These are phyloP conservation scores for Pediacus dermestoides DNA, from an alignment of 2,888 invertebrate genomes.

Conservation along the genomic window DNA sequence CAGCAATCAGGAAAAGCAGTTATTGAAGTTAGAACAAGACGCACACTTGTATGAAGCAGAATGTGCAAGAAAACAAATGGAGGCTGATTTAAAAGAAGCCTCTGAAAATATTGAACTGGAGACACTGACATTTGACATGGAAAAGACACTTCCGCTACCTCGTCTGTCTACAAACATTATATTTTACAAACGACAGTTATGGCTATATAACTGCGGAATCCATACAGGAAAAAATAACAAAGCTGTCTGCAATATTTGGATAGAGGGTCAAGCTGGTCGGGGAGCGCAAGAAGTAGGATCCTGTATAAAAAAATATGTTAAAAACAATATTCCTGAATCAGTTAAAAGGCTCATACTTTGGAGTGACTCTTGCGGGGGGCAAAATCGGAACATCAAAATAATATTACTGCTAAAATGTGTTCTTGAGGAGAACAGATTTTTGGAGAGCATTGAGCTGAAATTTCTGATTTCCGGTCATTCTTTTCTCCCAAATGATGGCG, in stretches of 20 bases:
- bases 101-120: slow-evolving; percentile 30
- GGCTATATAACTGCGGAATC: slow-evolving; percentile 30
- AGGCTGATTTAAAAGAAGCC: slow-evolving; percentile 13
- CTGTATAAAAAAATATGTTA: slow-evolving; percentile 23
- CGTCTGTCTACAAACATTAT: slow-evolving; percentile 23
- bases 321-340: slow-evolving; percentile 14
- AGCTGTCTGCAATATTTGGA: slow-evolving; percentile 21
- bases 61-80: slow-evolving; percentile 13
- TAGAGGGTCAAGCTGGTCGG: slow-evolving; percentile 29
- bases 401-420: no score
- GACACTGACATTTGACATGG: slow-evolving; percentile 49
- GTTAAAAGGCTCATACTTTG: slow-evolving; percentile 21
- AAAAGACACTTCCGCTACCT: slow-evolving; percentile 19
- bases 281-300: slow-evolving; percentile 25
- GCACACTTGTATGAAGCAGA: slow-evolving; percentile 13
- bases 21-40: slow-evolving; percentile 10
- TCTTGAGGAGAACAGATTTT: no score
- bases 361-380: slow-evolving; percentile 23
- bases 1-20: slow-evolving; percentile 11
- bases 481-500: slow-evolving; percentile 26
- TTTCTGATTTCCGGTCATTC: slow-evolving; percentile 27
- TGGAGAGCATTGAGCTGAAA: slow-evolving; percentile 16
- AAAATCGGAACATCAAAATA: slow-evolving; percentile 23
- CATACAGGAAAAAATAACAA: slow-evolving; percentile 20
- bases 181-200: slow-evolving; percentile 34